phyloP scores from a whole-genome alignment of 2,113 vertebrate genomes.

The Proterorhinus semilunaris region DNA sequence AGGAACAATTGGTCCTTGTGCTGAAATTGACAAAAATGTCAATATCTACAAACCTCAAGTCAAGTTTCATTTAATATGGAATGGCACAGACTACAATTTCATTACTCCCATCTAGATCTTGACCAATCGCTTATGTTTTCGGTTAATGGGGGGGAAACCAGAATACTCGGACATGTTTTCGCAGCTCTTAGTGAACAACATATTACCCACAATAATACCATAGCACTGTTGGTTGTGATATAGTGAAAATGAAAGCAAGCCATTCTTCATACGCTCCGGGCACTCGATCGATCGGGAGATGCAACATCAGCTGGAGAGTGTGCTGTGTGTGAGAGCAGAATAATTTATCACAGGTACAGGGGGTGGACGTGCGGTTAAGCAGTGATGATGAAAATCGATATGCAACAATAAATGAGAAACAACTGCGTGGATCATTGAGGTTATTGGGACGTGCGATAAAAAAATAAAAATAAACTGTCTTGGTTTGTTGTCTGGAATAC shows the following conservation, averaged over 20 bases:
- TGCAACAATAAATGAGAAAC: slow-evolving; percentile 80
- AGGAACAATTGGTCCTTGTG: background rate
- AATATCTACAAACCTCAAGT: background rate
- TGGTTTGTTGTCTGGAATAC: slow-evolving; percentile 42
- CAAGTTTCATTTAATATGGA: background rate
- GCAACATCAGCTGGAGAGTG: slow-evolving; percentile 62
- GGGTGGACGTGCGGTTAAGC: slow-evolving; percentile 50
- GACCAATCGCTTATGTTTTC: too few species aligned
- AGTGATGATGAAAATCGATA: slow-evolving; percentile 79
- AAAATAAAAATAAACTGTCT: slow-evolving; percentile 33
- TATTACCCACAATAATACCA: slow-evolving; percentile 38
- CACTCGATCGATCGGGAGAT: slow-evolving; percentile 69
- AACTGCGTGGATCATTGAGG: slow-evolving; percentile 73
- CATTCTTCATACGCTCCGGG: slow-evolving; percentile 59
- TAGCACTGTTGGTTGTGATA: slow-evolving; percentile 59
- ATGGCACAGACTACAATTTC: background rate
- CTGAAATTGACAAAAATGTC: background rate
- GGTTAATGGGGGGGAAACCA: too few species aligned
- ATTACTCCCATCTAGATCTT: background rate
- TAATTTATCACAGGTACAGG: slow-evolving; percentile 68
- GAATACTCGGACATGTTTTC: slow-evolving; percentile 31
- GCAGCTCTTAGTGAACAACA: slow-evolving; percentile 33
- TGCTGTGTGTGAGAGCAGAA: slow-evolving; percentile 38
- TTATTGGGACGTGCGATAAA: slow-evolving; percentile 67
- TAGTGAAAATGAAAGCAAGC: slow-evolving; percentile 61